These are phyloP conservation scores for Tetanocera ferruginea DNA, from an alignment of 2,888 invertebrate species.

Conservation along the genomic window DNA sequence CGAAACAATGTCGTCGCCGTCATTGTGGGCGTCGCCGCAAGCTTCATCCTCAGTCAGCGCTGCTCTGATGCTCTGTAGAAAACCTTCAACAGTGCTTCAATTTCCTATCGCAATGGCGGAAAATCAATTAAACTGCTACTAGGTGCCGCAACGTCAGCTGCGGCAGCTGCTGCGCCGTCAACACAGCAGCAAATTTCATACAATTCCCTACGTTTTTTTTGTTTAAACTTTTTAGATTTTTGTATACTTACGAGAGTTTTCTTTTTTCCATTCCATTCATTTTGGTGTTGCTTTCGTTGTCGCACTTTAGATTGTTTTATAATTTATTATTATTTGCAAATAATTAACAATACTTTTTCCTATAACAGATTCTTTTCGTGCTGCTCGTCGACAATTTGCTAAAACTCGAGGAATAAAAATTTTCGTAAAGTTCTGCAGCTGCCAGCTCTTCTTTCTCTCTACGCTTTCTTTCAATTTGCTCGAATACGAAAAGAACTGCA, in stretches of 20 bases:
- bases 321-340: neutral
- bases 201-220: neutral
- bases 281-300: conserved; percentile 40
- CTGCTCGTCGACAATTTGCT: conserved; percentile 8
- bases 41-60: neutral
- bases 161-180: conserved; percentile 6
- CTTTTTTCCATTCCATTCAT: conserved; percentile 69
- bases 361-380: neutral
- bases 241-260: conserved; percentile 69
- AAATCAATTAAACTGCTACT: conserved; percentile 32
- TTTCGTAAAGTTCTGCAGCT: conserved; percentile 10
- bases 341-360: conserved; percentile 10
- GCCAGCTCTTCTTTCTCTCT: conserved; percentile 26
- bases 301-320: conserved; percentile 1
- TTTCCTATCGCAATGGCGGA: conserved; percentile 15
- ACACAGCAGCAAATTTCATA: neutral
- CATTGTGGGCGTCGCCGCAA: neutral
- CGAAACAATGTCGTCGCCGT: neutral
- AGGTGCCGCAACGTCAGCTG: neutral
- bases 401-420: conserved; percentile 12
- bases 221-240: conserved; percentile 37
- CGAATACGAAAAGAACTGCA: neutral
- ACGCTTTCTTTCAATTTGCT: neutral
- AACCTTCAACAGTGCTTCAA: neutral
- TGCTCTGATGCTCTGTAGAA: neutral